phyloP scores from a whole-genome alignment of 2,888 invertebrate genomes.

The Thymelicus sylvestris region DNA sequence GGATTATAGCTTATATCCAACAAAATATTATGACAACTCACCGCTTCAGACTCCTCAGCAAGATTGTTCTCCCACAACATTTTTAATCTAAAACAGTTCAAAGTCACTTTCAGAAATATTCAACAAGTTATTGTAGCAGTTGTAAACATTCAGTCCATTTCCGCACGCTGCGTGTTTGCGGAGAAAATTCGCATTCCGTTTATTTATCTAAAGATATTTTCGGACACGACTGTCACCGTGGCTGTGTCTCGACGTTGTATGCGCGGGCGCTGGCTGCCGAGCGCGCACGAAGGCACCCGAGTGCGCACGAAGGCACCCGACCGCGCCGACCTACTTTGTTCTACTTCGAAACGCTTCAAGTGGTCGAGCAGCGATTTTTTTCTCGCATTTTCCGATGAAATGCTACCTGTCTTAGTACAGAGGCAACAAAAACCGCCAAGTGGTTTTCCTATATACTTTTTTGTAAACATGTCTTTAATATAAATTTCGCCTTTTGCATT shows the following conservation, averaged over 20 bases:
- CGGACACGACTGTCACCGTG: slow-evolving; percentile 67
- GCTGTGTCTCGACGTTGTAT: slow-evolving; percentile 70
- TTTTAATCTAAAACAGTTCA: slow-evolving; percentile 61
- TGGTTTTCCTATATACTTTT: slow-evolving; percentile 46
- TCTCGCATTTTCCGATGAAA: slow-evolving; percentile 80
- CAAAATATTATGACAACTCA: slow-evolving; percentile 56
- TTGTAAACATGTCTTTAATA: slow-evolving; percentile 17
- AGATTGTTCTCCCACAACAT: slow-evolving; percentile 81
- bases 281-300: slow-evolving; percentile 64
- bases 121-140: slow-evolving; percentile 41
- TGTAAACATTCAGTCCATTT: slow-evolving; percentile 64
- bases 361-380: slow-evolving; percentile 74
- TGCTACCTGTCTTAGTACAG: slow-evolving; percentile 54
- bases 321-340: slow-evolving; percentile 75
- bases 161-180: slow-evolving; percentile 52
- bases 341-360: slow-evolving; percentile 72
- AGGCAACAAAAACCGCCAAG: slow-evolving; percentile 55
- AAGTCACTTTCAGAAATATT: slow-evolving; percentile 58
- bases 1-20: slow-evolving; percentile 34
- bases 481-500: slow-evolving; percentile 24
- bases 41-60: slow-evolving; percentile 77
- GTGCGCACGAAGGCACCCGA: slow-evolving; percentile 66
- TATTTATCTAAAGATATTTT: slow-evolving; percentile 53
- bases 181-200: slow-evolving; percentile 68
- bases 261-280: slow-evolving; percentile 63